Evolutionary conservation across 1,140 invertebrate species (phyloP).

Genomic region (Brachionus asplanchnoidis): DNA sequence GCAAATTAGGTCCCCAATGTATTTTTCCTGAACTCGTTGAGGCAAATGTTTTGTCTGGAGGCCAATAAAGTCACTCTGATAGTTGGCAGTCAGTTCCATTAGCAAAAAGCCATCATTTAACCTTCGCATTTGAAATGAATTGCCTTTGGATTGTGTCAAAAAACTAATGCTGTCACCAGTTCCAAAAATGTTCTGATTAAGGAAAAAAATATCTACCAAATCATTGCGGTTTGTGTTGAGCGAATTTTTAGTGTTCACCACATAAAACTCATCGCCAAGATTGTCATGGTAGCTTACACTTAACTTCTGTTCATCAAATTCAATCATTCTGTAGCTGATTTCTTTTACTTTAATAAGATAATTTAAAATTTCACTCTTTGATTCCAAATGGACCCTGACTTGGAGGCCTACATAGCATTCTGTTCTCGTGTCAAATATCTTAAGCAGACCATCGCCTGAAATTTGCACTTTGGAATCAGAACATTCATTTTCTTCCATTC

Average conservation of each 20-base stretch:
- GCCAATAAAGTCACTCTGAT: neutral
- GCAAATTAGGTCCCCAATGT: neutral
- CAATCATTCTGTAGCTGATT: neutral
- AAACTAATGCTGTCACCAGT: neutral
- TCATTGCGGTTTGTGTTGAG: neutral
- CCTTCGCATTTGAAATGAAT: neutral
- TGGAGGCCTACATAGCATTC: neutral
- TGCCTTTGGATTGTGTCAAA: neutral
- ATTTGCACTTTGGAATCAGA: neutral
- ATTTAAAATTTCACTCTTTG: neutral
- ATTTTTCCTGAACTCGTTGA: neutral
- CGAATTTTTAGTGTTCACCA: neutral
- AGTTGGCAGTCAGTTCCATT: neutral
- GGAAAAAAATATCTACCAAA: neutral
- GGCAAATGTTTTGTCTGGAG: neutral
- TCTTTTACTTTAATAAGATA: slow-evolving; percentile 15
- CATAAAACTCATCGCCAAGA: slow-evolving; percentile 1
- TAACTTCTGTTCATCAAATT: neutral
- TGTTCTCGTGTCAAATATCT: neutral
- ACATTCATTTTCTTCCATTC: neutral
- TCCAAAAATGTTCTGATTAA: neutral
- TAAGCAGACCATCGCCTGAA: neutral
- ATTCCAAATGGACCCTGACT: neutral
- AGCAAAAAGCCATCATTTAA: neutral
- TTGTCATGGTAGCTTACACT: slow-evolving; percentile 25